Base-by-base conservation (phyloP, 2,888 invertebrate species). In the Synanthedon myopaeformis region DNA sequence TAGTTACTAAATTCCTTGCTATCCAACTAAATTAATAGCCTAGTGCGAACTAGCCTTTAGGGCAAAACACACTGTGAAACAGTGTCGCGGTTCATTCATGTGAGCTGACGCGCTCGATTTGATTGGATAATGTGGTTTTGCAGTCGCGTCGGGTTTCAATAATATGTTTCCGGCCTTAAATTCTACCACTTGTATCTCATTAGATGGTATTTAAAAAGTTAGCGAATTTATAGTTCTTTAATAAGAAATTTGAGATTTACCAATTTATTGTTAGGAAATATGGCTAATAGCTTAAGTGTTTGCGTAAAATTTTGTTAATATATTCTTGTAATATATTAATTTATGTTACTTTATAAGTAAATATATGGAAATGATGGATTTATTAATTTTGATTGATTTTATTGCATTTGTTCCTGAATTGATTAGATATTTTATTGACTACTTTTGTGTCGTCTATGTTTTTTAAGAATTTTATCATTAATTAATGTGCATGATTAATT, bases 331-430 rank as follows among this genome's bases (percentile, higher is more conserved):
- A 81, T 81, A 81, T 81, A 79, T 79, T 80, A 73, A 76, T 68
- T 69, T 76, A 76, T 74, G 78, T 83, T 83, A 73, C 72, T 76
- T 74, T 73, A 72, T 77, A 70, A 76, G 72, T 74, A 80, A 74
- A 55, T 45, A 72, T 81, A 74, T 76, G 69, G 70, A 80, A 82
- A 82, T 74, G 59, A 60, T 58, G 69, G 52, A 71, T 78, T 75
- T 77, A 76, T 79, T 75, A 72, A 79, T 81, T 80, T 81, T 77
- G 78, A 83, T 82, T 73, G 81, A 85, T 83, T 85, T 81, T 85
- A 85, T 83, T 87, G 87, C 87, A 87, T 87, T 87, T 86, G 87
- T 87, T 87, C 87, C 87, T 87, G 87, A 86, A 80, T 83, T 86
- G 82, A 83, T 78, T 85, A 85, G 82, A 84, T 23, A 23, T 84